These are phyloP conservation scores for Hydractinia symbiolongicarpus DNA, from an alignment of 30 jellyfish, hydroid and myxozoan species.

Conservation along the genomic window DNA sequence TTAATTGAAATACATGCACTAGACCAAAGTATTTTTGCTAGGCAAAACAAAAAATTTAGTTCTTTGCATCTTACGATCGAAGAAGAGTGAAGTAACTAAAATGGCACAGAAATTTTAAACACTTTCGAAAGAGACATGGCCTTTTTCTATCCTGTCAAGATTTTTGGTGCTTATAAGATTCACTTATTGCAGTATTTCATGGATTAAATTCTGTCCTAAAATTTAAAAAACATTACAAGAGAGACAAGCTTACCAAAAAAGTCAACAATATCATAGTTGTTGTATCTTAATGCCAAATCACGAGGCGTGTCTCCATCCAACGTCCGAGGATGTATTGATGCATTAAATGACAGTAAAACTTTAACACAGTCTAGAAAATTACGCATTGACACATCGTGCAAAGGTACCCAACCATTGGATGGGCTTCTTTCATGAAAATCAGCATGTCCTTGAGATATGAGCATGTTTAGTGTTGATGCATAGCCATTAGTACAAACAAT, in stretches of 20 bases:
- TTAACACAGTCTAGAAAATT: slow-evolving; percentile 55
- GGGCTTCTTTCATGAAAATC: slow-evolving; percentile 69
- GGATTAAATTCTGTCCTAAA: neutral
- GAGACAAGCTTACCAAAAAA: slow-evolving; percentile 53
- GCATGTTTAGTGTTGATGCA: slow-evolving; percentile 49
- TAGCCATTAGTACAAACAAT: slow-evolving; percentile 71
- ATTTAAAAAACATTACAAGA: neutral
- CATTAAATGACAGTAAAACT: slow-evolving; percentile 69
- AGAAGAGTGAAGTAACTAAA: too few species aligned
- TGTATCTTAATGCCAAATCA: slow-evolving; percentile 76
- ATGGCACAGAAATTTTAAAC: neutral
- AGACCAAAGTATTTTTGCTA: too few species aligned
- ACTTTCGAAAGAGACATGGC: neutral
- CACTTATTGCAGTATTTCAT: neutral
- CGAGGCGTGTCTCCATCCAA: slow-evolving; percentile 91
- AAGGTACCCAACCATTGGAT: slow-evolving; percentile 84
- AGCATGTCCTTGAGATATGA: slow-evolving; percentile 74
- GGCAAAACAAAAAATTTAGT: too few species aligned
- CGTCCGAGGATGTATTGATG: slow-evolving; percentile 83
- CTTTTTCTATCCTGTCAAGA: neutral
- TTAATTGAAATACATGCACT: too few species aligned
- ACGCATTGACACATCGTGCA: slow-evolving; percentile 85
- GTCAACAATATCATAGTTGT: slow-evolving; percentile 55
- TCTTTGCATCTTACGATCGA: too few species aligned
- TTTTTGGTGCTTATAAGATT: neutral